phyloP scores from a whole-genome alignment of 2,113 vertebrate species.

The Pterocles gutturalis region DNA sequence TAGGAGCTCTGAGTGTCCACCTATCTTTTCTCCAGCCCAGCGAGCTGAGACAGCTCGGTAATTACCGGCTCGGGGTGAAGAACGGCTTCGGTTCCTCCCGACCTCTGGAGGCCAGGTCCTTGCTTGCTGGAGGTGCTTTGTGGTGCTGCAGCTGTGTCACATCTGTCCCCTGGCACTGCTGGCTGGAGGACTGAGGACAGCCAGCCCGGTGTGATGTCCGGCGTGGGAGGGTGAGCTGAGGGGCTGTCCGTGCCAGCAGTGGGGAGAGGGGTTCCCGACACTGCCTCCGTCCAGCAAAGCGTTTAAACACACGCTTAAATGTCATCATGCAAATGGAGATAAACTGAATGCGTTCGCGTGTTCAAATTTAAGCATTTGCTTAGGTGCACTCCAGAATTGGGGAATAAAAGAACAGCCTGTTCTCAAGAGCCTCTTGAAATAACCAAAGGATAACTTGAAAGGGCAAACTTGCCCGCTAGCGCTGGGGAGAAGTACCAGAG shows the following conservation, averaged over 20 bases:
- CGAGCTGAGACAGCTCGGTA: not conserved
- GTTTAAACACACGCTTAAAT: not conserved
- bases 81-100: not conserved
- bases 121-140: accelerated
- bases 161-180: not conserved
- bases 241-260: accelerated
- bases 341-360: not conserved
- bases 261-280: not conserved
- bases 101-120: not conserved
- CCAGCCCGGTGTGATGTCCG: not conserved
- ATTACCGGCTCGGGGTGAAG: not conserved
- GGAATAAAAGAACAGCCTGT: conserved; percentile 11
- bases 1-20: not conserved
- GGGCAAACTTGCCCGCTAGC: not conserved
- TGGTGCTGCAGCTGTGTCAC: not conserved
- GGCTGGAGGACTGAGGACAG: not conserved
- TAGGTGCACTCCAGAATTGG: conserved; percentile 3
- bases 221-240: not conserved
- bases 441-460: conserved; percentile 63
- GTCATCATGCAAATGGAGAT: not conserved
- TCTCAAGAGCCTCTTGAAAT: conserved; percentile 62
- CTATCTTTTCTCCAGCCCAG: not conserved
- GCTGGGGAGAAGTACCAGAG: conserved; percentile 22
- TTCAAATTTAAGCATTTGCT: not conserved
- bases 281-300: not conserved